Percentiles rank a stretch among this genome's conserved stretches.
phyloP scores from a whole-genome alignment of 2,797 vertebrate genomes.

The Amblyraja radiata region DNA sequence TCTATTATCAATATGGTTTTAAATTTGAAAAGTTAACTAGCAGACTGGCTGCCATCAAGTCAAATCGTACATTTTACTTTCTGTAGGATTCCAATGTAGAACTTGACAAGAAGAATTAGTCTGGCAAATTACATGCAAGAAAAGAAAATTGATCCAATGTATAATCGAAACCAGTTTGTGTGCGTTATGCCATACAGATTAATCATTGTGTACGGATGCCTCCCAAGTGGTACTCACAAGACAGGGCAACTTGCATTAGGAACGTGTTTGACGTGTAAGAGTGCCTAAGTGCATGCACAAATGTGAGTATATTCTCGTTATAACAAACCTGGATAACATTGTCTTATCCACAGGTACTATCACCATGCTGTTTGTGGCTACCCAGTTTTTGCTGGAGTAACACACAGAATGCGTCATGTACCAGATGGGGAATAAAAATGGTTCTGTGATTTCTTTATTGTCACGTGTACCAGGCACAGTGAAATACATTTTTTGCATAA shows the following conservation, averaged over 20 bases:
- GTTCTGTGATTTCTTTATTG: too few relatives aligned
- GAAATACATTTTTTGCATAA: too few relatives aligned
- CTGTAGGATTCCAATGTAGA: background rate
- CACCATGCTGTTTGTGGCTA: background rate
- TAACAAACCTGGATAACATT: background rate
- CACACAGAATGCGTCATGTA: too few relatives aligned
- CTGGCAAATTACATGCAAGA: conserved; percentile 13
- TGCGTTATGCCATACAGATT: conserved; percentile 26
- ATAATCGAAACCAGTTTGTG: conserved; percentile 31
- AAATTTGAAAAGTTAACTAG: background rate
- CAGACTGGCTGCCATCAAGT: background rate
- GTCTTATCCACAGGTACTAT: too few relatives aligned
- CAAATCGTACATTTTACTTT: background rate
- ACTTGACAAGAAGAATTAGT: conserved; percentile 22
- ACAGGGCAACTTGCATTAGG: background rate
- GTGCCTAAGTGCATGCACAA: background rate
- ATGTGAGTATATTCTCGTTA: background rate
- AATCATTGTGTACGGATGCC: conserved; percentile 7
- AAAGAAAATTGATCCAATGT: conserved; percentile 14
- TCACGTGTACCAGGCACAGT: too few relatives aligned
- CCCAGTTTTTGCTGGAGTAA: too few relatives aligned
- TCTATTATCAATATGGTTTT: background rate
- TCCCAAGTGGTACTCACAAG: background rate
- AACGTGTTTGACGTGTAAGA: background rate
- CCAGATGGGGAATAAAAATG: too few relatives aligned